phyloP scores from a whole-genome alignment of 2,888 invertebrate species.

The Cetonia aurata region DNA sequence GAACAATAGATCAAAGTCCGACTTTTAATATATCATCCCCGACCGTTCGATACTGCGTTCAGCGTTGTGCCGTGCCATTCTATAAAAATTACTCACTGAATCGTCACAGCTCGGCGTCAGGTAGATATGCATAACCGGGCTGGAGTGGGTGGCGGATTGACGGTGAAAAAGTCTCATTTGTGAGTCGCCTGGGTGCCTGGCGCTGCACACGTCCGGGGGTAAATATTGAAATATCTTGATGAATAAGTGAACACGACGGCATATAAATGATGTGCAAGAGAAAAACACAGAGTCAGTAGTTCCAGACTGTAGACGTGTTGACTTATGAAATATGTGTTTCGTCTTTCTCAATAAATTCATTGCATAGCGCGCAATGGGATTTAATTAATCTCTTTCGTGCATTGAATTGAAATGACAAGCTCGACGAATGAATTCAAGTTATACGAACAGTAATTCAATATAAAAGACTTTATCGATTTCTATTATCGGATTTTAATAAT shows the following conservation, averaged over 20 bases:
- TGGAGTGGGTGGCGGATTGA: neutral
- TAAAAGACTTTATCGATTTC: too few relatives aligned
- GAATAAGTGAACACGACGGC: conserved; percentile 4
- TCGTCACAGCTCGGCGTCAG: neutral
- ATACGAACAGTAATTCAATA: neutral
- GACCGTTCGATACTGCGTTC: neutral
- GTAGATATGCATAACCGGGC: too few relatives aligned
- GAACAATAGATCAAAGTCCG: conserved; percentile 40
- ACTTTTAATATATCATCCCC: conserved; percentile 38
- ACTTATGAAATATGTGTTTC: conserved; percentile 12
- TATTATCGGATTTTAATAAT: too few relatives aligned
- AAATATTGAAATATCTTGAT: conserved; percentile 25
- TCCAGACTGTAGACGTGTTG: neutral
- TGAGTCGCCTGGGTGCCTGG: neutral
- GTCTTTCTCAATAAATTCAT: conserved; percentile 9
- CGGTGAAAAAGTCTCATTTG: conserved; percentile 26
- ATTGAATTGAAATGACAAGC: neutral
- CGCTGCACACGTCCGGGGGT: neutral
- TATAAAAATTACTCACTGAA: conserved; percentile 26
- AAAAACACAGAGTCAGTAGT: neutral
- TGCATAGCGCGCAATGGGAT: neutral
- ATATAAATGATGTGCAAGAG: neutral
- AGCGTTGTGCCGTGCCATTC: neutral
- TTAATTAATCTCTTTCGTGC: conserved; percentile 12
- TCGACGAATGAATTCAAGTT: conserved; percentile 3